Conservation (phyloP, 2,113 vertebrate genomes). For the Taxidea taxus region DNA sequence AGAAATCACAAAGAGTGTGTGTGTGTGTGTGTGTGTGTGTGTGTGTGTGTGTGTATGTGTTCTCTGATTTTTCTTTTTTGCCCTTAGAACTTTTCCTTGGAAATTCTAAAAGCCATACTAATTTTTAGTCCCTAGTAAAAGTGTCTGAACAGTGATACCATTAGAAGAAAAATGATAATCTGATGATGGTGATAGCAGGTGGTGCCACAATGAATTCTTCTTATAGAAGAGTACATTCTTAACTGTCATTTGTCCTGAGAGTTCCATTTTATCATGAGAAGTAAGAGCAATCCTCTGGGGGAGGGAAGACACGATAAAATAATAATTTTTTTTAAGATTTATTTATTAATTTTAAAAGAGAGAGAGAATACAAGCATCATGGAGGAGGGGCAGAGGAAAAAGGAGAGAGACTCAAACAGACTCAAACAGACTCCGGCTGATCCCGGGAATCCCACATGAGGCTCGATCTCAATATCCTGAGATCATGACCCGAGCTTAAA, state of each 20-base stretch:
- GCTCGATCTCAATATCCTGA: neutral
- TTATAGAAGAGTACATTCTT: neutral
- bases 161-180: constrained; percentile 36
- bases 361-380: neutral
- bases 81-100: neutral
- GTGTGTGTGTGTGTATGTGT: neutral
- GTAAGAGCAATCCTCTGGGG: neutral
- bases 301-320: neutral
- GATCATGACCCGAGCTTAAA: neutral
- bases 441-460: neutral
- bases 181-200: neutral
- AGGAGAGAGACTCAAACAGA: neutral
- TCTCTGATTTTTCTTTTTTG: neutral
- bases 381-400: neutral
- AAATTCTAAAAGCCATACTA: neutral
- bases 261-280: neutral
- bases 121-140: constrained; percentile 33
- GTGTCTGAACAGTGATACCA: neutral
- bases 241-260: neutral
- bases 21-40: neutral
- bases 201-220: neutral
- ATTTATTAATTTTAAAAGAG: neutral
- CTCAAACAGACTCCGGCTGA: neutral
- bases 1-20: neutral
- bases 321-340: neutral